These are phyloP conservation scores for Ceratoteleas bidentatus DNA, from an alignment of 1,140 invertebrate genomes.

Conservation along the genomic window DNA sequence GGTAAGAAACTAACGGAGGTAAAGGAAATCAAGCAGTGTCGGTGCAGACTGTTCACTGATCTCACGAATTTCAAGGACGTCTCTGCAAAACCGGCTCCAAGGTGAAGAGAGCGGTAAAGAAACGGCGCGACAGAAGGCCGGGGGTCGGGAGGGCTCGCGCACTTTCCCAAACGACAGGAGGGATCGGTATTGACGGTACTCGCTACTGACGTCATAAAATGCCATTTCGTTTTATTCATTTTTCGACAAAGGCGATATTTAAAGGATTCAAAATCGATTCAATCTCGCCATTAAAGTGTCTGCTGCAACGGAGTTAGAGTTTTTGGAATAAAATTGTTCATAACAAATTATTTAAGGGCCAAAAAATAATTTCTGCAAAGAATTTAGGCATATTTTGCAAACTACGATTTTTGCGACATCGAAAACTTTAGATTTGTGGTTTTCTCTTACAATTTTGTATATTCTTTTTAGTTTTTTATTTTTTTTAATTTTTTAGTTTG, in stretches of 20 bases:
- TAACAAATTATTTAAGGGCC: too few relatives aligned
- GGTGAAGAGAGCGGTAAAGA: constrained; percentile 70
- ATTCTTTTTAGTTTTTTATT: too few relatives aligned
- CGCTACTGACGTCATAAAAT: constrained; percentile 55
- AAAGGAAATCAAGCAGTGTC: constrained; percentile 70
- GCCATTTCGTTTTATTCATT: constrained; percentile 69
- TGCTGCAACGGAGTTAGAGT: too few relatives aligned
- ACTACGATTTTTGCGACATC: too few relatives aligned
- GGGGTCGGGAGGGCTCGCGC: constrained; percentile 35
- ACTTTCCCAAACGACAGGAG: constrained; percentile 46
- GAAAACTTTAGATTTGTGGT: too few relatives aligned
- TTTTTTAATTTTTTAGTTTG: too few relatives aligned
- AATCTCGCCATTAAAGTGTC: too few relatives aligned
- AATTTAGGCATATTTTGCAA: too few relatives aligned
- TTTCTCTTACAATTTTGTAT: too few relatives aligned
- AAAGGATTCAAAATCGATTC: too few relatives aligned
- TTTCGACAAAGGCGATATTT: constrained; percentile 15
- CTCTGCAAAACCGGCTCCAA: constrained; percentile 76
- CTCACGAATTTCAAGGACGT: constrained; percentile 81
- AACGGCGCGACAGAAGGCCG: constrained; percentile 48
- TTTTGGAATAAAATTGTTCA: too few relatives aligned
- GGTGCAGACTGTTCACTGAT: constrained; percentile 76
- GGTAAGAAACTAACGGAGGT: constrained; percentile 50
- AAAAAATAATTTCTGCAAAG: too few relatives aligned
- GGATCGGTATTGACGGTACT: constrained; percentile 27